Evolutionary conservation across 2,888 invertebrate species (phyloP).

Genomic region (Tortrix viridana): DNA sequence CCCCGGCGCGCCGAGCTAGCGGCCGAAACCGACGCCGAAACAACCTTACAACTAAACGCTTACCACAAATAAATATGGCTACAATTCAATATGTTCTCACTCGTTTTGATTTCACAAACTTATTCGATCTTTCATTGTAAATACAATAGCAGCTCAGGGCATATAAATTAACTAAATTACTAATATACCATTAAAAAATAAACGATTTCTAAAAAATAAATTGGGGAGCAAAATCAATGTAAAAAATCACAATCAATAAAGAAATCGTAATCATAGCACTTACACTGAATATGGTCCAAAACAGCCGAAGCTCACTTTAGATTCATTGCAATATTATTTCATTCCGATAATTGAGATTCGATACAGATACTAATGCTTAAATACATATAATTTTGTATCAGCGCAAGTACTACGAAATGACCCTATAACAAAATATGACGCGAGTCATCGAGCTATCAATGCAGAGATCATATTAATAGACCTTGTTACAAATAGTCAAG

Average conservation of each 20-base stretch:
- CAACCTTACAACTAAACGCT: conserved; percentile 32
- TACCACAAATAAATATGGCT: conserved; percentile 29
- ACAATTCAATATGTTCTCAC: conserved; percentile 17
- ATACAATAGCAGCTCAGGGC: conserved; percentile 8
- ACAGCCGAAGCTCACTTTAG: conserved; percentile 35
- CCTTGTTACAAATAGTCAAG: conserved; percentile 29
- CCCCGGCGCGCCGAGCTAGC: conserved; percentile 37
- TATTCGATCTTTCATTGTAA: neutral
- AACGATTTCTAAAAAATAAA: neutral
- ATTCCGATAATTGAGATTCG: conserved; percentile 50
- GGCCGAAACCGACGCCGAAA: conserved; percentile 12
- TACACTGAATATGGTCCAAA: conserved; percentile 48
- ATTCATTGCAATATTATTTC: conserved; percentile 43
- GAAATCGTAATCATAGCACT: conserved; percentile 52
- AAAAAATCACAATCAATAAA: conserved; percentile 23
- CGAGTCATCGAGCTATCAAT: conserved; percentile 40
- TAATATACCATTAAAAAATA: neutral
- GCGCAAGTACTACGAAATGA: conserved; percentile 55
- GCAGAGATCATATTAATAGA: conserved; percentile 32
- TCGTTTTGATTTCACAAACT: conserved; percentile 22
- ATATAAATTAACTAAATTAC: conserved; percentile 7
- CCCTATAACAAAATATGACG: conserved; percentile 42
- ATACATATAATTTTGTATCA: conserved; percentile 43
- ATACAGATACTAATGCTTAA: conserved; percentile 36
- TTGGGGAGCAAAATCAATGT: conserved; percentile 8